A percentile compares a stretch with the other conserved stretches of the same genome.
phyloP scores from a whole-genome alignment of 2,113 vertebrate species.

The Paratilapia polleni region DNA sequence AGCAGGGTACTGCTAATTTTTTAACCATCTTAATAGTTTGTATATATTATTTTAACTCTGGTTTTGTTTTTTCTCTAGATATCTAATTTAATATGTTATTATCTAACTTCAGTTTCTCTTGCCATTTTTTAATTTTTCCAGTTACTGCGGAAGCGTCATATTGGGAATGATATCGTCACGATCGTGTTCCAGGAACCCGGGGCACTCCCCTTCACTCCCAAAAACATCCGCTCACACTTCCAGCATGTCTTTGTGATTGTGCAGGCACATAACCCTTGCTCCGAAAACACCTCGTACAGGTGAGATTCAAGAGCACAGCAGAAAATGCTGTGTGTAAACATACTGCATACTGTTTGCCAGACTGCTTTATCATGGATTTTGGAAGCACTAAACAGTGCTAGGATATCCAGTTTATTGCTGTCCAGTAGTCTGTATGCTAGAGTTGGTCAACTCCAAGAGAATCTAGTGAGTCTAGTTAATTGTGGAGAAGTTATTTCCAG shows the following conservation, averaged over 20 bases:
- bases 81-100: not conserved
- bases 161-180: slow-evolving; percentile 97
- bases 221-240: slow-evolving; percentile 98
- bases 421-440: not conserved
- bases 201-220: slow-evolving; percentile 95
- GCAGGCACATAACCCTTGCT: slow-evolving; percentile 88
- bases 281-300: slow-evolving; percentile 94
- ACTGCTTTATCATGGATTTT: not conserved
- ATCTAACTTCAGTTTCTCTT: not conserved
- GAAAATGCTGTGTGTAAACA: not conserved
- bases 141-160: slow-evolving; percentile 95
- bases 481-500: not conserved
- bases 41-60: not conserved
- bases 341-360: not conserved
- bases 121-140: slow-evolving; percentile 50
- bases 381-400: not conserved
- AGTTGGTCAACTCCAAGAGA: not conserved
- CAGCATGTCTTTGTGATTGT: slow-evolving; percentile 97
- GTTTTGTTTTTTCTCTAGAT: not conserved
- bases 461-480: not conserved
- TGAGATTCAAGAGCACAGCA: slow-evolving; percentile 59
- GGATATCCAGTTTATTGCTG: not conserved
- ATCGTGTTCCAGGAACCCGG: slow-evolving; percentile 98
- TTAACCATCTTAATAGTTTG: not conserved
- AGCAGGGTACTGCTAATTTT: no score